Evolutionary conservation across 2,113 vertebrate species (phyloP).

Genomic region (Eira barbara): DNA sequence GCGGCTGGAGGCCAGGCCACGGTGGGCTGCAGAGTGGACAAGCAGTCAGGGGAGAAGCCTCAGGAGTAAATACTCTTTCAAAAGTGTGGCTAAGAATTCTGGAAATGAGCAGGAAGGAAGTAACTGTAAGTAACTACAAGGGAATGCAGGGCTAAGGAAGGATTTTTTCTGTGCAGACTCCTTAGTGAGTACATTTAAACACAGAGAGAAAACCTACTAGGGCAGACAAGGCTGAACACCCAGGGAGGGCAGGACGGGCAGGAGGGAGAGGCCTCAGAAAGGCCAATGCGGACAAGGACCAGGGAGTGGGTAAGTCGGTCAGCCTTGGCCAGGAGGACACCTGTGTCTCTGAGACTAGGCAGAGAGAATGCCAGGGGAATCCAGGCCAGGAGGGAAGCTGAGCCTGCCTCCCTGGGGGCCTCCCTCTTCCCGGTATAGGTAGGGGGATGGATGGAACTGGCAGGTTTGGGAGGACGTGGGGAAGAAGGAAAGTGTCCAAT

Average conservation of each 20-base stretch:
- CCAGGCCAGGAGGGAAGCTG: not conserved
- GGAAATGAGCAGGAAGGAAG: not conserved
- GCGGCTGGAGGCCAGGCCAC: not conserved
- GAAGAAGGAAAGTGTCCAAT: not conserved
- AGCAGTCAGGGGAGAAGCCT: not conserved
- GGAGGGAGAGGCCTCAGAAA: not conserved
- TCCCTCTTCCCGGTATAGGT: not conserved
- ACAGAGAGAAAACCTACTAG: not conserved
- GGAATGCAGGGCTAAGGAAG: not conserved
- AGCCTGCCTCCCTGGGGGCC: not conserved
- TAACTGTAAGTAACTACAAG: not conserved
- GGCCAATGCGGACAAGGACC: not conserved
- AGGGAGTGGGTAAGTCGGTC: not conserved
- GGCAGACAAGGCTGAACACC: not conserved
- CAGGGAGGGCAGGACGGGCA: not conserved
- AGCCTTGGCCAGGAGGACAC: not conserved
- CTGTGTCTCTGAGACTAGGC: not conserved
- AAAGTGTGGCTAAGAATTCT: not conserved
- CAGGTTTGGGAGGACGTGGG: not conserved
- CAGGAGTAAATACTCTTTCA: not conserved
- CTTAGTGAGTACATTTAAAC: not conserved
- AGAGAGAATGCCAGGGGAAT: rapidly evolving
- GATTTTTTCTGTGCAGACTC: not conserved
- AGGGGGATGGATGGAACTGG: not conserved
- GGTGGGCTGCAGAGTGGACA: rapidly evolving